Percentiles rank a stretch among this genome's conserved stretches.
Conservation (phyloP, 2,113 vertebrate species). For the Pantherophis guttatus region DNA sequence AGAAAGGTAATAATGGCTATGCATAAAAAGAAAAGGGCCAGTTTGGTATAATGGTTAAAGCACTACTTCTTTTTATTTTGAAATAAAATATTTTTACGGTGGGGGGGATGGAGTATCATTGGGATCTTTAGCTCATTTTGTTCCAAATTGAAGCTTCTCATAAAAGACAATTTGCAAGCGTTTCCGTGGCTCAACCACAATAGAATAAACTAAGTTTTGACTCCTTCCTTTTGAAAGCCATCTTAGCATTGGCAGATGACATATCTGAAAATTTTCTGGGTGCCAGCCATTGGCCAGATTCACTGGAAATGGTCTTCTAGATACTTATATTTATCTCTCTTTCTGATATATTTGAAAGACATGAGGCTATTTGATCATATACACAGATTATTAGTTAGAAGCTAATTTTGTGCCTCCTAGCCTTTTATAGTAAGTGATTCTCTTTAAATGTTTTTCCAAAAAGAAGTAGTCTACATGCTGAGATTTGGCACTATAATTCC, state of each 20-base stretch:
- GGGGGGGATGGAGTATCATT: background rate
- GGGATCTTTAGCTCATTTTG: background rate
- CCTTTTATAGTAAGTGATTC: background rate
- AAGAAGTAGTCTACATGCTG: background rate
- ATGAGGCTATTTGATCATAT: no score
- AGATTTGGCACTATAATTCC: background rate
- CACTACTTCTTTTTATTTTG: background rate
- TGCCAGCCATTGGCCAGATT: no score
- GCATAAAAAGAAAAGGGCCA: no score
- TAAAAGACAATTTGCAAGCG: background rate
- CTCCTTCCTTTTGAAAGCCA: no score
- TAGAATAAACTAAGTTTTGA: background rate
- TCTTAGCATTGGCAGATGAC: no score
- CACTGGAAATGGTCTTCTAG: no score
- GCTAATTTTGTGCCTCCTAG: background rate
- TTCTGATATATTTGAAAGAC: no score
- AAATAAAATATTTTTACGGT: background rate
- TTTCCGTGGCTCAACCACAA: background rate
- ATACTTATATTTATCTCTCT: no score
- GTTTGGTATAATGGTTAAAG: background rate
- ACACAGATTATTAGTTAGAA: no score
- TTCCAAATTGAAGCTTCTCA: background rate
- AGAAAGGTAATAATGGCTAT: no score
- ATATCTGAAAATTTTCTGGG: no score
- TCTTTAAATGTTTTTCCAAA: background rate